Percentiles rank a stretch among this genome's conserved stretches.
phyloP scores from a whole-genome alignment of 2,113 vertebrate species.

The Xenus cinereus region DNA sequence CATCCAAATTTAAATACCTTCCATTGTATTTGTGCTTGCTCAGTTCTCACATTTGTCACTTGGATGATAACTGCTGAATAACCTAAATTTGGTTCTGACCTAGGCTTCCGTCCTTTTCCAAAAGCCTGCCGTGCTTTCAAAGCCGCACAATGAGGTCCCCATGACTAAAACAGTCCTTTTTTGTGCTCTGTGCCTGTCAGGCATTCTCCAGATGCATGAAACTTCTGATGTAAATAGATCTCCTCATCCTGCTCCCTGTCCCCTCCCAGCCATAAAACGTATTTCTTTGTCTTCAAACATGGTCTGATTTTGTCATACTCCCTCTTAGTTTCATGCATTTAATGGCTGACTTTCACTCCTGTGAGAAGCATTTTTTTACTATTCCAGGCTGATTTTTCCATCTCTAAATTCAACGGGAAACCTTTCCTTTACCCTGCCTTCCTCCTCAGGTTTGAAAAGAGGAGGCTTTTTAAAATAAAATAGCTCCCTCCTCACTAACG shows the following conservation, averaged over 20 bases:
- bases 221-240: background rate
- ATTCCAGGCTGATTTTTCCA: background rate
- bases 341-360: background rate
- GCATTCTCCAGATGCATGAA: background rate
- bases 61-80: background rate
- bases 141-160: background rate
- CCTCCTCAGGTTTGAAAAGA: background rate
- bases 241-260: background rate
- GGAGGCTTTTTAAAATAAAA: background rate
- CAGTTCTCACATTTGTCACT: slow-evolving; percentile 39
- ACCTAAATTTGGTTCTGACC: slow-evolving; percentile 6
- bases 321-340: background rate
- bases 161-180: background rate
- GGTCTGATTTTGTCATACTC: background rate
- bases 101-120: background rate
- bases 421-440: background rate
- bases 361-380: background rate
- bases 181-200: background rate
- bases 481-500: background rate
- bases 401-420: background rate
- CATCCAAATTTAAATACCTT: slow-evolving; percentile 65
- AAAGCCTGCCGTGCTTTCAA: background rate
- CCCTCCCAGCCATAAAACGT: background rate
- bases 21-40: slow-evolving; percentile 59
- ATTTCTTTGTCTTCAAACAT: background rate